Evolutionary conservation across 2,113 vertebrate species (phyloP), one percentile per base, ranked within the genome.

Genomic region (Candoia aspera): DNA sequence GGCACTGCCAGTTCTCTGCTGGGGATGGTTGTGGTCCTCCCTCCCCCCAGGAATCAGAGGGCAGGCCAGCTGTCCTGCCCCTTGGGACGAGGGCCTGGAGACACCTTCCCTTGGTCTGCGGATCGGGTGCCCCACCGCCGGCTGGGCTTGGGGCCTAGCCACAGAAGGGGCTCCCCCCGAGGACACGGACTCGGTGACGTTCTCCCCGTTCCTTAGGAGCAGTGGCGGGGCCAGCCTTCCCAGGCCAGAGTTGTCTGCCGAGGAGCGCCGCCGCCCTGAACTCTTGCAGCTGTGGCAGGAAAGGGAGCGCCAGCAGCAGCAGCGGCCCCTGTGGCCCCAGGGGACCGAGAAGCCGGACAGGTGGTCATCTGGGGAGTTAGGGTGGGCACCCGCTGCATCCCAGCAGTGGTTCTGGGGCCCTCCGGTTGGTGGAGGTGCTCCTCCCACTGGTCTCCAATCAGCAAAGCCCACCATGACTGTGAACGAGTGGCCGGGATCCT

Each of bases 281-380:
- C 97, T 97, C 15, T 94, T 99, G 94, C 97, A 98, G 84, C 95
- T 99, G 94, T 99, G 98, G 98, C 98, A 98, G 96, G 98, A 99
- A 93, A 96, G 98, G 2, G 98, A 92, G 68, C 91, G 91, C 2
- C 91, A 92, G 91, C 91, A 92, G 86, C 88, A 97, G 33, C 98
- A 97, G 73, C 97, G 97, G 93, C 93, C 94, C 4, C 90, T 91
- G 88, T 92, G 94, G 94, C 85, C 87, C 79, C 96, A 95, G 90
- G 96, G 95, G 8, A 60, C 89, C 15, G 98, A 98, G 94, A 97
- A 95, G 92, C 97, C 95, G 33, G 97, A 97, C 89, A 96, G 94
- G 95, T 97, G 33, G 59, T 21, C 11, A 6, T 85, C 4, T 2
- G 49, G 59, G 54, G 37, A 19, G 84, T 3, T 8, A 13, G 64